Evolutionary conservation across 2,888 invertebrate species (phyloP).

Genomic region (Megalurothrips usitatus): DNA sequence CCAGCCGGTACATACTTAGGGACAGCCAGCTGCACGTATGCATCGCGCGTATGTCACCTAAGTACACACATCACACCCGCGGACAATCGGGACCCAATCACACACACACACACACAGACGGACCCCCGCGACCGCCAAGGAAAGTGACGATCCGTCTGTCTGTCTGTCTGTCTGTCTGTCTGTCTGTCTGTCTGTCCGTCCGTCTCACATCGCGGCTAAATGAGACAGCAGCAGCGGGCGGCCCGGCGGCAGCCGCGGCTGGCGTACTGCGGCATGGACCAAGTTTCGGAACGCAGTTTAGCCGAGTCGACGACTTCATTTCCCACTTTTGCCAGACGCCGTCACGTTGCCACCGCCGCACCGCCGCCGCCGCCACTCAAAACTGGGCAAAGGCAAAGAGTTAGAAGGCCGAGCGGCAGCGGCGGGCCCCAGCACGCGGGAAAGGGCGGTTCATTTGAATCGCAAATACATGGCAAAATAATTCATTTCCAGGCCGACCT

Average conservation of each 20-base stretch:
- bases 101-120: no score
- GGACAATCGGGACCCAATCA: no score
- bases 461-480: conserved; percentile 25
- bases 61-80: background rate
- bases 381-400: background rate
- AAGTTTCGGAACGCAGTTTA: background rate
- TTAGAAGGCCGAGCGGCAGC: background rate
- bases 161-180: no score
- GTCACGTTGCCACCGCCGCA: no score
- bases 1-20: background rate
- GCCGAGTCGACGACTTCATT: background rate
- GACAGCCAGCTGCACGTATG: background rate
- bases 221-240: background rate
- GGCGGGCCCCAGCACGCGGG: background rate
- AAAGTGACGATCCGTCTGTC: no score
- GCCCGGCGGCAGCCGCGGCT: background rate
- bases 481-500: conserved; percentile 15
- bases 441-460: conserved; percentile 15
- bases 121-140: no score
- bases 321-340: no score
- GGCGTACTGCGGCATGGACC: background rate
- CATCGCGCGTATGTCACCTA: background rate
- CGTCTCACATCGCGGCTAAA: no score
- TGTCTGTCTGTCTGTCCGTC: no score
- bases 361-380: background rate